A percentile compares a stretch with the other conserved stretches of the same genome.
These are phyloP conservation scores for Euzophera pinguis DNA, from an alignment of 2,888 invertebrate genomes.

Conservation along the genomic window DNA sequence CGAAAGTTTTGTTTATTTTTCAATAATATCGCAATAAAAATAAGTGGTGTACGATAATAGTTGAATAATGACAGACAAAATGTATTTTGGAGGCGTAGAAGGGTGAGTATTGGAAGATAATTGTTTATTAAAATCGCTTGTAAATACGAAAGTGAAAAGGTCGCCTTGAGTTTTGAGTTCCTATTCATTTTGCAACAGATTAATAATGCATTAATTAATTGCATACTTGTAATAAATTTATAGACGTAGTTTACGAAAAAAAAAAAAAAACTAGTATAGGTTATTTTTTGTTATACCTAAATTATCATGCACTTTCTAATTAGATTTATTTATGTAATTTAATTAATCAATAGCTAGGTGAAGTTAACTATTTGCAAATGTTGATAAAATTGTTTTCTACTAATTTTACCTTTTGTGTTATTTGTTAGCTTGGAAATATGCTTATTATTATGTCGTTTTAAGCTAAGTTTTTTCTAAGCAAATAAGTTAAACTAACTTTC, in stretches of 20 bases:
- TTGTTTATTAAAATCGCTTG: slow-evolving; percentile 20
- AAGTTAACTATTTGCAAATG: too few species aligned
- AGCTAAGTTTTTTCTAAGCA: too few species aligned
- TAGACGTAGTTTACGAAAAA: not conserved
- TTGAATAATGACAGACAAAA: slow-evolving; percentile 13
- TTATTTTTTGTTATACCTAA: too few species aligned
- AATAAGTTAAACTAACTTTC: too few species aligned
- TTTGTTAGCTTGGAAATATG: too few species aligned
- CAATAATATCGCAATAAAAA: not conserved
- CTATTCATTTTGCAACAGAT: slow-evolving; percentile 43
- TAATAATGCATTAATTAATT: slow-evolving; percentile 3
- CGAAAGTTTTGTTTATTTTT: slow-evolving; percentile 6
- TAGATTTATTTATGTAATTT: too few species aligned
- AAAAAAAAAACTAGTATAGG: too few species aligned
- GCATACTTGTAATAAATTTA: not conserved
- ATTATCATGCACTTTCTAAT: too few species aligned
- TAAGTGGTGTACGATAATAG: not conserved
- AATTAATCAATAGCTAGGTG: too few species aligned
- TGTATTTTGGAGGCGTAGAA: slow-evolving; percentile 69
- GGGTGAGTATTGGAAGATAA: slow-evolving; percentile 49
- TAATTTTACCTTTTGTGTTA: too few species aligned
- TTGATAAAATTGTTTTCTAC: too few species aligned
- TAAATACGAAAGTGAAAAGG: slow-evolving; percentile 58
- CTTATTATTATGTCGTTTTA: too few species aligned
- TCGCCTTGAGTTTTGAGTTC: slow-evolving; percentile 54